Evolutionary conservation across 2,797 vertebrate genomes (phyloP), one percentile per base, ranked within the genome.

Genomic region (Rhabdomys pumilio): DNA sequence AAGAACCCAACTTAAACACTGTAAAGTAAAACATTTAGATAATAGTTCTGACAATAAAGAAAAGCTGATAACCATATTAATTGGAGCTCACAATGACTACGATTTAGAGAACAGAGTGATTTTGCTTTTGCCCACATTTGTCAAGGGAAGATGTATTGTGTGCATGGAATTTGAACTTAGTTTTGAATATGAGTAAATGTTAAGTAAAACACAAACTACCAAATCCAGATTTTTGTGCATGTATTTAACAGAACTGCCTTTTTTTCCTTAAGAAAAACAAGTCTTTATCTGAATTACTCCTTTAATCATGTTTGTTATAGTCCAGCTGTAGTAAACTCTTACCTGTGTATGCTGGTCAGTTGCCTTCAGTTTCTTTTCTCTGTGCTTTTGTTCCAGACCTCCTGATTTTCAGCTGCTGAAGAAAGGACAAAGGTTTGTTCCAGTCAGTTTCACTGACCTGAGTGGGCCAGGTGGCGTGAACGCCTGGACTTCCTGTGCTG

Each of bases 391-490:
- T 97, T 97, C 72, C 97, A 99, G 99, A 26, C 98, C 98, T 96
- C 98, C 99, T 93, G 96, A 99, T 95, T 99, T 99, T 94, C 98
- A 98, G 96, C 97, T 99, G 97, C 98, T 99, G 98, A 99, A 99
- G 97, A 98, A 99, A 98, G 99, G 99, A 97, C 98, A 98, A 92
- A 98, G 99, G 99, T 99, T 99, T 41, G 97, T 98, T 31, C 89
- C 38, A 97, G 83, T 82, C 83, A 50, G 14, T 95, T 75, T 84
- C 50, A 80, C 22, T 97, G 97, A 38, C 95, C 59, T 61, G 63
- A 89, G 93, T 69, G 24, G 94, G 55, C 92, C 84, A 97, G 92
- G 96, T 98, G 94, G 90, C 97, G 89, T n/a, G 94, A 90, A 96
- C 93, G 94, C 96, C 98, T 97, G 96, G 93, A 96, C 98, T 98